A percentile compares a stretch with the other conserved stretches of the same genome.
Conservation (phyloP, 2,888 invertebrate genomes). For the Heliconius aoede region DNA sequence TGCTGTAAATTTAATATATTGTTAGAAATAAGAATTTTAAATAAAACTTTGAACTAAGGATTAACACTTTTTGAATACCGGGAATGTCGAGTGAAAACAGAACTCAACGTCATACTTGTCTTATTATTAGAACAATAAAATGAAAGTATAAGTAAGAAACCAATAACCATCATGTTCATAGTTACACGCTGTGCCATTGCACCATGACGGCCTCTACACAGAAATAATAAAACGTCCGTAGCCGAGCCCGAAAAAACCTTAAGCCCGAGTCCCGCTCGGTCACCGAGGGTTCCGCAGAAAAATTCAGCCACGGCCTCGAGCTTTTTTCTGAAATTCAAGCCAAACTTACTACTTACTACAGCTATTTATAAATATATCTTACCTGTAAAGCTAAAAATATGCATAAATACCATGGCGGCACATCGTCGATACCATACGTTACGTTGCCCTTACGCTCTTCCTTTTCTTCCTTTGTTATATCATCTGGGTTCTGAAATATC, state of each 20-base stretch:
- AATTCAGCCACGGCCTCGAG: too few relatives aligned
- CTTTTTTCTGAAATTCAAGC: too few relatives aligned
- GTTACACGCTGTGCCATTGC: background rate
- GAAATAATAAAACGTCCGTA: too few relatives aligned
- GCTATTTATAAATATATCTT: conserved; percentile 34
- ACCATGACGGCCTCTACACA: background rate
- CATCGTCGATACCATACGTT: conserved; percentile 90
- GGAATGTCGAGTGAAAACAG: too few relatives aligned
- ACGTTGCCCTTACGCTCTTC: conserved; percentile 66
- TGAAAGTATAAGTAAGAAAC: background rate
- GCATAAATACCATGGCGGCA: conserved; percentile 93
- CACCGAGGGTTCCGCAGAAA: too few relatives aligned
- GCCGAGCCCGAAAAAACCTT: too few relatives aligned
- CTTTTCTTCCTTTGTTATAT: conserved; percentile 39
- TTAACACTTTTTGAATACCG: too few relatives aligned
- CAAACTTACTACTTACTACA: too few relatives aligned
- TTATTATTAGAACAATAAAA: background rate
- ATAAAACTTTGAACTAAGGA: too few relatives aligned
- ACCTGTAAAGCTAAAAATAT: conserved; percentile 93
- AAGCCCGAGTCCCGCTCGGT: too few relatives aligned
- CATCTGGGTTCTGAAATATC: background rate
- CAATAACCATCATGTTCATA: background rate
- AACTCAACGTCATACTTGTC: background rate
- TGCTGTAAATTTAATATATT: conserved; percentile 80
- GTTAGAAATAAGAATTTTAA: too few relatives aligned